Conservation (phyloP, 2,797 vertebrate genomes). For the Clarias platycephalus region DNA sequence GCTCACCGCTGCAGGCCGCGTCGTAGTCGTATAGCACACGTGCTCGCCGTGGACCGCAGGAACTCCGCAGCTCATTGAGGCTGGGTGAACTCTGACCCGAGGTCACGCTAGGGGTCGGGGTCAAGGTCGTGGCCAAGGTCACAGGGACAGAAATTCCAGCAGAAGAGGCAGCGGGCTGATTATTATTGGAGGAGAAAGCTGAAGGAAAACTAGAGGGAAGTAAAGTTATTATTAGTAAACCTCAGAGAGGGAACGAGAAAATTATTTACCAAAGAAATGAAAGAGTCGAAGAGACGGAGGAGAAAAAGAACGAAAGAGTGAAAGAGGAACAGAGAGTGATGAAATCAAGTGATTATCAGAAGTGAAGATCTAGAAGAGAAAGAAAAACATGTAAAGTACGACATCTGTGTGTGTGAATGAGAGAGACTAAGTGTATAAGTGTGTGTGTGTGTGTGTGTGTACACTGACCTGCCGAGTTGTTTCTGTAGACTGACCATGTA, state of each 20-base stretch:
- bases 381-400: not conserved
- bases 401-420: not conserved
- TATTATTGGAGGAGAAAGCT: constrained; percentile 85
- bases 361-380: not conserved
- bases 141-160: constrained; percentile 66
- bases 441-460: not conserved
- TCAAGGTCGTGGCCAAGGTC: constrained; percentile 64
- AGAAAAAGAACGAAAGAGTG: not conserved
- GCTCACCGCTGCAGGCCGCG: constrained; percentile 81
- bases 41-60: constrained; percentile 77
- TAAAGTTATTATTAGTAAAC: too few species aligned
- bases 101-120: constrained; percentile 71
- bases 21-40: constrained; percentile 85
- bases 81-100: constrained; percentile 71
- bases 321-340: not conserved
- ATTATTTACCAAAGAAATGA: too few species aligned
- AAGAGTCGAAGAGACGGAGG: not conserved
- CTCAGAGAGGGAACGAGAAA: too few species aligned
- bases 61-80: constrained; percentile 75
- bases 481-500: constrained; percentile 90
- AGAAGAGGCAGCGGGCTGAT: constrained; percentile 76
- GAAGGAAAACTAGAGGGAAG: constrained; percentile 80
- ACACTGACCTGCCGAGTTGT: constrained; percentile 86
- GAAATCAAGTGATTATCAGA: not conserved
- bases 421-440: not conserved